A percentile compares a stretch with the other conserved stretches of the same genome.
Evolutionary conservation across 1,140 invertebrate species (phyloP).

Genomic region (Ceratitis capitata): DNA sequence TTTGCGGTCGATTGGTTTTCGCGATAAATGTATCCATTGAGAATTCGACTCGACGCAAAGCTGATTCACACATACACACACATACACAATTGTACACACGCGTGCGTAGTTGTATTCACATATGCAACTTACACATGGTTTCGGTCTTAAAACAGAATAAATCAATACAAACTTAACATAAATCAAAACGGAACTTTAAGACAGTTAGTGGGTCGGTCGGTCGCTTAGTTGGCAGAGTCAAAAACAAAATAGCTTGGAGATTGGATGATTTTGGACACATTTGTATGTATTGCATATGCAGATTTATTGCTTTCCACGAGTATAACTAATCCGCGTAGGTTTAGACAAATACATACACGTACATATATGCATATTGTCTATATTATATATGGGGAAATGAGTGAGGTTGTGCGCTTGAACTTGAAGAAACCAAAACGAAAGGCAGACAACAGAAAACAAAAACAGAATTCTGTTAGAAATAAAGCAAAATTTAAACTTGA

Average conservation of each 20-base stretch:
- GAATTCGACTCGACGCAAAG: neutral
- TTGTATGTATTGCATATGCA: neutral
- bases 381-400: too few relatives aligned
- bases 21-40: neutral
- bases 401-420: too few relatives aligned
- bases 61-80: neutral
- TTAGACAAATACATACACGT: neutral
- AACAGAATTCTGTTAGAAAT: too few relatives aligned
- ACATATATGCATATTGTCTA: neutral
- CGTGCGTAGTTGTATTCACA: neutral
- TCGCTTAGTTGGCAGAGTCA: too few relatives aligned
- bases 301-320: neutral
- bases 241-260: neutral
- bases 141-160: neutral
- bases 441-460: too few relatives aligned
- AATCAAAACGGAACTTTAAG: slow-evolving; percentile 18
- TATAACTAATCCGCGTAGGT: too few relatives aligned
- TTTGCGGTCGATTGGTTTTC: slow-evolving; percentile 28
- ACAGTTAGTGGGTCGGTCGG: too few relatives aligned
- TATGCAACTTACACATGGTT: neutral
- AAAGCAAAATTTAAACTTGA: too few relatives aligned
- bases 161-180: neutral
- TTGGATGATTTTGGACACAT: too few relatives aligned
- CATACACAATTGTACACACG: neutral
- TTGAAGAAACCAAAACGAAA: too few relatives aligned